phyloP scores from a whole-genome alignment of 1,140 invertebrate species.

The Drosophila teissieri region DNA sequence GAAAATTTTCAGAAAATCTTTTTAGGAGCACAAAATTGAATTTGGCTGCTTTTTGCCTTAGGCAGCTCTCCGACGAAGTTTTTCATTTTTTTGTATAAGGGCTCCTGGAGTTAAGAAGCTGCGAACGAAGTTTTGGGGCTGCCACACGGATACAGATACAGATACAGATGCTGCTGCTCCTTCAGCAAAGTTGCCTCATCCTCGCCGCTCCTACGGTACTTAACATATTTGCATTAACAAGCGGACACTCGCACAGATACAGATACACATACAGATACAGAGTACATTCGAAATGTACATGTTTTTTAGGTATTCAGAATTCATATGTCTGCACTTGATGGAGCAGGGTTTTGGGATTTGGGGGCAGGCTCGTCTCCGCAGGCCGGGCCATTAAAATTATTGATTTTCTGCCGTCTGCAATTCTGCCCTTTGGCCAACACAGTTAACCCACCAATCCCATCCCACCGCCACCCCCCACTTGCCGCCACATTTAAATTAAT shows the following conservation, averaged over 20 bases:
- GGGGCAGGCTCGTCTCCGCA: constrained; percentile 12
- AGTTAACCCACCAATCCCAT: constrained; percentile 42
- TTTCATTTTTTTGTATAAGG: constrained; percentile 7
- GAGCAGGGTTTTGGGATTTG: constrained; percentile 28
- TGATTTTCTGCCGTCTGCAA: constrained; percentile 78
- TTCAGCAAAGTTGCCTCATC: constrained; percentile 4
- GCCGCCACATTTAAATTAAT: constrained; percentile 71
- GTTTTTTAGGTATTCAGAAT: constrained; percentile 29
- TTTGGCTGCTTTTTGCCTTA: constrained; percentile 53
- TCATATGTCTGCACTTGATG: constrained; percentile 32
- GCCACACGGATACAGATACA: constrained; percentile 1
- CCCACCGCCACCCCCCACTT: background rate
- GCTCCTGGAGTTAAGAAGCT: constrained; percentile 34
- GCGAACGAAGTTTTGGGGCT: constrained; percentile 32
- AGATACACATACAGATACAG: constrained; percentile 14
- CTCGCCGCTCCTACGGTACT: constrained; percentile 39
- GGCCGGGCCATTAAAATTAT: constrained; percentile 69
- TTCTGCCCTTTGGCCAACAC: constrained; percentile 72
- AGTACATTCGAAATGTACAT: constrained; percentile 33
- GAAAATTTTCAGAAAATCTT: background rate
- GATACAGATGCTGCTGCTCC: constrained; percentile 29
- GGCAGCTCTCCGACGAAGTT: constrained; percentile 37
- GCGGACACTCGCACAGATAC: constrained; percentile 20
- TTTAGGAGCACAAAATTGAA: constrained; percentile 57
- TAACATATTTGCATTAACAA: constrained; percentile 76